phyloP scores from a whole-genome alignment of 2,888 invertebrate species.

The Hymenopus coronatus region DNA sequence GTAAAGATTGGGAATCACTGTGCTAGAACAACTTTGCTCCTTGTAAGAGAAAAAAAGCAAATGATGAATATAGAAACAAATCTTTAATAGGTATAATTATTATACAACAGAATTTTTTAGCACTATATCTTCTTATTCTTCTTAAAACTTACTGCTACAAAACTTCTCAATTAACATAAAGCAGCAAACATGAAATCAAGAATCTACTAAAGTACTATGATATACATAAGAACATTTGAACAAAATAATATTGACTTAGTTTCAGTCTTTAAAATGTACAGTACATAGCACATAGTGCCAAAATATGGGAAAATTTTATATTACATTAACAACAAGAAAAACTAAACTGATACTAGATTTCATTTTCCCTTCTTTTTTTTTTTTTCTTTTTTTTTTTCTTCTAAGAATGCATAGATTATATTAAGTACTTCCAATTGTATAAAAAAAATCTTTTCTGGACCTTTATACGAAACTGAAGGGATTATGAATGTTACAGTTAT shows the following conservation, averaged over 20 bases:
- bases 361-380: neutral
- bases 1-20: no score
- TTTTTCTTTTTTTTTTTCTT: neutral
- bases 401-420: neutral
- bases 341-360: neutral
- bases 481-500: neutral
- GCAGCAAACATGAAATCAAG: neutral
- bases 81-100: neutral
- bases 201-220: neutral
- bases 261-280: slow-evolving; percentile 17
- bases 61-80: neutral
- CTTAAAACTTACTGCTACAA: neutral
- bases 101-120: neutral
- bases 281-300: slow-evolving; percentile 20
- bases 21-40: no score
- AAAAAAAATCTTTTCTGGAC: neutral
- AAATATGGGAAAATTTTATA: neutral
- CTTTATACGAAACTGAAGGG: neutral
- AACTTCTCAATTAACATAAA: neutral
- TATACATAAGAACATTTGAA: neutral
- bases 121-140: neutral
- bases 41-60: no score
- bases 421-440: neutral
- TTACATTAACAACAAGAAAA: neutral
- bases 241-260: neutral